Percentiles rank a stretch among this genome's conserved stretches.
Conservation (phyloP, 1,140 invertebrate species). For the Zaprionus vittiger region DNA sequence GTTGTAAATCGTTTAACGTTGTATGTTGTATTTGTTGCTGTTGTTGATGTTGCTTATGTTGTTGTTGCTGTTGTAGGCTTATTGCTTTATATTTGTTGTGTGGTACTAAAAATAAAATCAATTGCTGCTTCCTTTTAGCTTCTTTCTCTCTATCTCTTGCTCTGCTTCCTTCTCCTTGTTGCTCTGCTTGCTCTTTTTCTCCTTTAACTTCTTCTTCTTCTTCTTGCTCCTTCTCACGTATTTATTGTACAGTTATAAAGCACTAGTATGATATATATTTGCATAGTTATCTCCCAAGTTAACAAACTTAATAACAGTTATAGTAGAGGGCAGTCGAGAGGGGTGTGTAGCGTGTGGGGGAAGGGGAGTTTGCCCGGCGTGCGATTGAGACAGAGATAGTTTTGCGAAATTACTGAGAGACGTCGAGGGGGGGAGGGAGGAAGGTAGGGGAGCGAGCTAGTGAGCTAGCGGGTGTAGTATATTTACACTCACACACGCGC, state of each 20-base stretch:
- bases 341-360: not conserved
- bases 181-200: conserved; percentile 16
- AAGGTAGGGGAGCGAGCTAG: not conserved
- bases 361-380: conserved; percentile 50
- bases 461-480: conserved; percentile 30
- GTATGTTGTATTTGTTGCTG: conserved; percentile 44
- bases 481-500: conserved; percentile 46
- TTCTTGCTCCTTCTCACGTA: conserved; percentile 33
- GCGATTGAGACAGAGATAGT: conserved; percentile 43
- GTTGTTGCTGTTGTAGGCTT: conserved; percentile 46
- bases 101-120: conserved; percentile 77
- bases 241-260: conserved; percentile 80
- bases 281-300: conserved; percentile 52
- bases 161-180: conserved; percentile 42
- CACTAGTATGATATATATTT: conserved; percentile 74
- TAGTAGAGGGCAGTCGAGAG: not conserved
- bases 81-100: conserved; percentile 49
- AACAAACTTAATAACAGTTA: conserved; percentile 54
- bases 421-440: not conserved
- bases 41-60: conserved; percentile 31
- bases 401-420: not conserved
- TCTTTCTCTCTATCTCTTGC: conserved; percentile 25
- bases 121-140: conserved; percentile 57
- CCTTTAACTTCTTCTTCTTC: conserved; percentile 11
- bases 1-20: conserved; percentile 34